Conservation (phyloP, 2,797 vertebrate species). For the Gambelia wislizenii region DNA sequence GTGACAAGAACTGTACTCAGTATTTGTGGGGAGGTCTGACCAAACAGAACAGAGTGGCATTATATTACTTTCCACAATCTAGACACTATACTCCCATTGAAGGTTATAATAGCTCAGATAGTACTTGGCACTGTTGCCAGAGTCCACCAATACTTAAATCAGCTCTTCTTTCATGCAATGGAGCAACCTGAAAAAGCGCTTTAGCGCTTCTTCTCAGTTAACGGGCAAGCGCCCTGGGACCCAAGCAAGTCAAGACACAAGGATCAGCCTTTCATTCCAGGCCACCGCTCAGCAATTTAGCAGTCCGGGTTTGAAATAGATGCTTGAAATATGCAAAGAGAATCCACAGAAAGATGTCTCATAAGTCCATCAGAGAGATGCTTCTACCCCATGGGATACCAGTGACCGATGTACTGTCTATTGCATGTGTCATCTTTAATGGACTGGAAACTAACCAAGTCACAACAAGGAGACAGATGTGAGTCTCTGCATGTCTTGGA, state of each 20-base stretch:
- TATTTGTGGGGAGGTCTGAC: too few species aligned
- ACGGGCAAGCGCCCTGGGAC: background rate
- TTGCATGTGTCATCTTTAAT: conserved; percentile 22
- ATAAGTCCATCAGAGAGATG: background rate
- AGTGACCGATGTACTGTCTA: background rate
- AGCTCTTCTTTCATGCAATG: background rate
- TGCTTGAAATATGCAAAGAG: background rate
- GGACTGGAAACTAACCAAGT: conserved; percentile 13
- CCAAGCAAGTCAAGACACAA: background rate
- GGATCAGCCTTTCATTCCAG: background rate
- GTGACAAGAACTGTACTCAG: too few species aligned
- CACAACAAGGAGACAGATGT: background rate
- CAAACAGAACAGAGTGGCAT: too few species aligned
- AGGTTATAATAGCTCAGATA: too few species aligned
- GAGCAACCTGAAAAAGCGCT: background rate
- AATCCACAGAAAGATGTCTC: background rate
- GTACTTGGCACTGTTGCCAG: too few species aligned
- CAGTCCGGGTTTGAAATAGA: background rate
- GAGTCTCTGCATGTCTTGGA: too few species aligned
- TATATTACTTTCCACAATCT: too few species aligned
- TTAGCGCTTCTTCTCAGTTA: background rate
- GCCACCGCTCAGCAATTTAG: background rate
- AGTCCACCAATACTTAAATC: too few species aligned
- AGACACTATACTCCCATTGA: too few species aligned
- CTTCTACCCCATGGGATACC: background rate